Base-by-base conservation (phyloP, 2,888 invertebrate genomes). In the Scaptomyza reducta region DNA sequence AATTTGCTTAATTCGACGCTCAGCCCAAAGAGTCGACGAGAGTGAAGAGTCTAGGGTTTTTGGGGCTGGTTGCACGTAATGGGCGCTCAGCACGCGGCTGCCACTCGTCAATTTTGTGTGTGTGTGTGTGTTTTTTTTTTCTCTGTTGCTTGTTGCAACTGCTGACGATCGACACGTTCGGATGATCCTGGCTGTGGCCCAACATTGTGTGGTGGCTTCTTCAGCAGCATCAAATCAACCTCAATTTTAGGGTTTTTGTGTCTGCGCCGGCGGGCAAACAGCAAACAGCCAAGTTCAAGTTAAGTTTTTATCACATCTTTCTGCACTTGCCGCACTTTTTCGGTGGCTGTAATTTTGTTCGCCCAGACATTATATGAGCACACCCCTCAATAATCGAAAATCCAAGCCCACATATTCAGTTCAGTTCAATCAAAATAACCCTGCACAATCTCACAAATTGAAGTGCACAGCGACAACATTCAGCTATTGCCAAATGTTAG, bases 1-100 rank as follows among this genome's bases (percentile, higher is more conserved):
- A 89, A 89, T 89, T 89, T 89, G 90, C 77, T 87, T 89, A 89
- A 89, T 89, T 89, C 88, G 85, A 85, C 89, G 89, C 84, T 88
- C 80, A 76, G 77, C 71, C 80, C 65, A 67, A 58, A 75, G 38
- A 75, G 60, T 63, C 46, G 62, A 13, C 22, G 22, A 22, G 22
- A 22, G 22, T 33, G 33, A 33, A 5, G 38, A 38, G 38, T 40
- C 49, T 57, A 54, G 55, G 46, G 41, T 67, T 67, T 44, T 53
- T 45, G 55, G 56, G 66, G 27, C 41, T 56, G 71, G 66, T 58
- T 69, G 69, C 72, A 75, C 44, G 60, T 66, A 74, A 69, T 73
- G 72, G 70, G 53, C 53, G 74, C 65, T 67, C 77, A 87, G 85
- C 85, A 85, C 85, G 85, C 76, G 85, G 85, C 87, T 77, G 85